Conservation (phyloP, 2,113 vertebrate genomes). For the Cyprinodon brontotheroides region DNA sequence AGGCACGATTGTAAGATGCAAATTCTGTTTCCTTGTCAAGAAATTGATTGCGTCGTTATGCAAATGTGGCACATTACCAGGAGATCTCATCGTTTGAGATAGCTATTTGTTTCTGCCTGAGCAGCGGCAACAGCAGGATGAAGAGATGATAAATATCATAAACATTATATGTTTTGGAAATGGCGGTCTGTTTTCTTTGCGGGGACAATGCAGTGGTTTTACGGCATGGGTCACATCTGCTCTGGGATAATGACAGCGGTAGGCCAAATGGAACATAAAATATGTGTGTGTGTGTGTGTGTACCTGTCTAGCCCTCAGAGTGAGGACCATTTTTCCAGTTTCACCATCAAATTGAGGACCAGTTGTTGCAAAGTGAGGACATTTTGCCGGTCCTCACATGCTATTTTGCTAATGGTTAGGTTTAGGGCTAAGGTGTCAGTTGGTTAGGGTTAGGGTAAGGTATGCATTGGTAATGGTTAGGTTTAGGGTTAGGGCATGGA, state of each 20-base stretch:
- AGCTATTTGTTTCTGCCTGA: not conserved
- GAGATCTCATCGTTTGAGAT: not conserved
- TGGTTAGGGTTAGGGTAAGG: too few relatives aligned
- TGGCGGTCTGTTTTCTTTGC: constrained; percentile 25
- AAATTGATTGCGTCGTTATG: not conserved
- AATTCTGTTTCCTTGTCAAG: not conserved
- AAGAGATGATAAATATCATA: constrained; percentile 3
- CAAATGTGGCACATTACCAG: not conserved
- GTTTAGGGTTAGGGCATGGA: too few relatives aligned
- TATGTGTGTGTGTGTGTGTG: constrained; percentile 32
- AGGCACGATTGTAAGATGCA: not conserved
- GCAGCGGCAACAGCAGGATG: not conserved
- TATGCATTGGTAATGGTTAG: too few relatives aligned
- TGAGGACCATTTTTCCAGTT: too few relatives aligned
- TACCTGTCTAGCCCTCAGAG: not conserved
- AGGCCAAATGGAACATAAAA: constrained; percentile 75
- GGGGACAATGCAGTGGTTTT: constrained; percentile 67
- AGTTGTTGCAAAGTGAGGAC: too few relatives aligned
- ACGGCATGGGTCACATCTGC: constrained; percentile 75
- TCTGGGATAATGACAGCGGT: constrained; percentile 69
- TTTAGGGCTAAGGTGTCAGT: too few relatives aligned
- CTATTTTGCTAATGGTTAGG: too few relatives aligned
- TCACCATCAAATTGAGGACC: too few relatives aligned
- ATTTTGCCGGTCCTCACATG: too few relatives aligned
- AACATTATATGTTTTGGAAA: constrained; percentile 35